A percentile compares a stretch with the other conserved stretches of the same genome.
phyloP scores from a whole-genome alignment of 2,797 vertebrate species.

The Acanthurus tractus region DNA sequence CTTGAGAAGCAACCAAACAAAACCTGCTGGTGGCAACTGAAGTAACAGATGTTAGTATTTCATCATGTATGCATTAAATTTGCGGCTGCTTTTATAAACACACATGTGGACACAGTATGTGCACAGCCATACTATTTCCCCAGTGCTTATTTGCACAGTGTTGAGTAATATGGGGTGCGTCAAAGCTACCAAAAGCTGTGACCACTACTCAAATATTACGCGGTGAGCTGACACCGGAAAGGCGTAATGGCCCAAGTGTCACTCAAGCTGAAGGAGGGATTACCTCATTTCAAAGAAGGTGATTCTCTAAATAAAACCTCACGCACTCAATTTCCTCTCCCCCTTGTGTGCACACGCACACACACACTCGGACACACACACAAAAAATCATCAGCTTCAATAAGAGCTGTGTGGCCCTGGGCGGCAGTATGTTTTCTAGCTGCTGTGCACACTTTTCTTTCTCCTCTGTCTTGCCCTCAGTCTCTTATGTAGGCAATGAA shows the following conservation, averaged over 20 bases:
- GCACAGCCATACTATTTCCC: conserved; percentile 42
- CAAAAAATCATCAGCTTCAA: conserved; percentile 24
- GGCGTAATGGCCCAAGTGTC: conserved; percentile 47
- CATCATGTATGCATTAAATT: conserved; percentile 40
- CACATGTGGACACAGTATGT: conserved; percentile 13
- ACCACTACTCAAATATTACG: conserved; percentile 44
- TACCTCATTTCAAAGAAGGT: conserved; percentile 67
- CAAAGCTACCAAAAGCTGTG: conserved; percentile 50
- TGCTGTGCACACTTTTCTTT: conserved; percentile 40
- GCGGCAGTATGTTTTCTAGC: conserved; percentile 18
- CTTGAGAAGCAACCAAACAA: conserved; percentile 53
- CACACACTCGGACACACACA: neutral
- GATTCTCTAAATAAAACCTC: conserved; percentile 67
- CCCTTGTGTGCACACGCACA: conserved; percentile 20
- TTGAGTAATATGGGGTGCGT: conserved; percentile 44
- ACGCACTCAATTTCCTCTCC: conserved; percentile 59
- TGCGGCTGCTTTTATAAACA: conserved; percentile 8
- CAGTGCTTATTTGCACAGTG: conserved; percentile 46
- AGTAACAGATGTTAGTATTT: conserved; percentile 51
- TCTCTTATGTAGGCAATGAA: conserved; percentile 5
- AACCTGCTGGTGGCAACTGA: conserved; percentile 43
- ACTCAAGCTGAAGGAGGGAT: conserved; percentile 57
- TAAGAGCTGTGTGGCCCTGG: conserved; percentile 40
- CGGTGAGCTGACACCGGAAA: conserved; percentile 53
- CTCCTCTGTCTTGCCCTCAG: conserved; percentile 7